Percentiles rank a stretch among this genome's conserved stretches.
Conservation (phyloP, 2,888 invertebrate species). For the Polietes domitor region DNA sequence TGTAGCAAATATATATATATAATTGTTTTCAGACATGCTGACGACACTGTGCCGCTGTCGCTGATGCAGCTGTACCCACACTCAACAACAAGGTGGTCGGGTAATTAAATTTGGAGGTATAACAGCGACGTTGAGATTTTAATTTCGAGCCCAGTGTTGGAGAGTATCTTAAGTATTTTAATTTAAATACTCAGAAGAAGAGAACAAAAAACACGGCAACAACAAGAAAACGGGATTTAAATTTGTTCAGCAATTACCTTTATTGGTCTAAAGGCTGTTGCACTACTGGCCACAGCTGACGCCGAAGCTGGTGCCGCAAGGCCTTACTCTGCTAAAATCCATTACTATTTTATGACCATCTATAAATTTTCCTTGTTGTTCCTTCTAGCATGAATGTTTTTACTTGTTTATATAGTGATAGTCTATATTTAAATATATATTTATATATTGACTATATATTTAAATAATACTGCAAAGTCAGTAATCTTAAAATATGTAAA, state of each 20-base stretch:
- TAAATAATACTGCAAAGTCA: too few relatives aligned
- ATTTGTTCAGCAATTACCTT: slow-evolving; percentile 35
- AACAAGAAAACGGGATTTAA: slow-evolving; percentile 22
- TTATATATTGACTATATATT: too few relatives aligned
- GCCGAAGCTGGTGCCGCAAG: neutral
- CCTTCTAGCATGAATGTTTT: neutral
- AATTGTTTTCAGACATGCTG: too few relatives aligned
- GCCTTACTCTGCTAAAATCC: slow-evolving; percentile 35
- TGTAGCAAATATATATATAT: too few relatives aligned
- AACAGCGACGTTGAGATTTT: slow-evolving; percentile 21
- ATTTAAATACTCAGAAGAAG: slow-evolving; percentile 1
- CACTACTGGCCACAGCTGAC: slow-evolving; percentile 8
- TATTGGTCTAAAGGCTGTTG: slow-evolving; percentile 54
- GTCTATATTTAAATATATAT: too few relatives aligned
- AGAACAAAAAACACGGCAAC: neutral
- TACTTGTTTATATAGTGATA: too few relatives aligned
- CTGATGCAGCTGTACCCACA: neutral
- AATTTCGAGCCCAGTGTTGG: slow-evolving; percentile 11
- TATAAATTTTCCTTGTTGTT: slow-evolving; percentile 50
- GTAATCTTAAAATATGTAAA: too few relatives aligned
- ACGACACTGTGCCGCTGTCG: neutral
- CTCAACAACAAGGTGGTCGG: slow-evolving; percentile 37
- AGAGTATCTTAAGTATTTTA: slow-evolving; percentile 17
- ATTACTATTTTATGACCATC: slow-evolving; percentile 55
- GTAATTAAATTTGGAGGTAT: slow-evolving; percentile 55